These are phyloP conservation scores for Ovis canadensis DNA, from an alignment of 2,113 vertebrate species.

Conservation along the genomic window DNA sequence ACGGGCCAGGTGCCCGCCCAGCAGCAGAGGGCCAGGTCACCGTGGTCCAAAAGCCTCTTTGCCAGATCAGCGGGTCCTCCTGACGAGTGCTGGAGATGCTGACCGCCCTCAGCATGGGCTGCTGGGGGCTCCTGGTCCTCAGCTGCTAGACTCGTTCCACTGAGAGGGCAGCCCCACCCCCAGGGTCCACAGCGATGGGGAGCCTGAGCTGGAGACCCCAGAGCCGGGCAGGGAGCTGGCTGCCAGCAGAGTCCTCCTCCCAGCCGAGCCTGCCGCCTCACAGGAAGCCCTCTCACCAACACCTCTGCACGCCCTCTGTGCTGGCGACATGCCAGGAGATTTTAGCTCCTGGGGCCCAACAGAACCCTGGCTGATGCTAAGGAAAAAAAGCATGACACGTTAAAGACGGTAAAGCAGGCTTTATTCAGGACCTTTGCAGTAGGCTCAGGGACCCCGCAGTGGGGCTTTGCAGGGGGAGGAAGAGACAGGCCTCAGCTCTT, in stretches of 20 bases:
- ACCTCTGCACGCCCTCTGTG: rapidly evolving
- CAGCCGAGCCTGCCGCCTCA: rapidly evolving
- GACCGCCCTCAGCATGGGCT: rapidly evolving
- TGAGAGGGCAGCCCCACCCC: neutral
- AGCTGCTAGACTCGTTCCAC: rapidly evolving
- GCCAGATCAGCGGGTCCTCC: no score
- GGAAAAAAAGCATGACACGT: neutral
- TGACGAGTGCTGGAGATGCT: rapidly evolving
- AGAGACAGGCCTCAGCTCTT: neutral
- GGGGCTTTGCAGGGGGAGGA: neutral
- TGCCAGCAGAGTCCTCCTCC: neutral
- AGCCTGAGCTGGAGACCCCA: neutral
- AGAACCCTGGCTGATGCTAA: neutral
- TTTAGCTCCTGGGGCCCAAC: neutral
- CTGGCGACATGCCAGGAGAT: neutral
- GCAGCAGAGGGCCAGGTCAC: neutral
- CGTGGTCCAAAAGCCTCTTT: rapidly evolving
- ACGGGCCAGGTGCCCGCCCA: neutral
- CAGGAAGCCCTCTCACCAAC: neutral
- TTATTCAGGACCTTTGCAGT: neutral
- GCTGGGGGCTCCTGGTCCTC: neutral
- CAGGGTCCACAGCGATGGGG: no score
- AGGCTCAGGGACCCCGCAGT: neutral
- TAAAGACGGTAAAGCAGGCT: neutral
- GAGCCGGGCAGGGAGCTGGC: neutral